These are phyloP conservation scores for Aspidapion aeneum DNA, from an alignment of 2,888 invertebrate species.

Conservation along the genomic window DNA sequence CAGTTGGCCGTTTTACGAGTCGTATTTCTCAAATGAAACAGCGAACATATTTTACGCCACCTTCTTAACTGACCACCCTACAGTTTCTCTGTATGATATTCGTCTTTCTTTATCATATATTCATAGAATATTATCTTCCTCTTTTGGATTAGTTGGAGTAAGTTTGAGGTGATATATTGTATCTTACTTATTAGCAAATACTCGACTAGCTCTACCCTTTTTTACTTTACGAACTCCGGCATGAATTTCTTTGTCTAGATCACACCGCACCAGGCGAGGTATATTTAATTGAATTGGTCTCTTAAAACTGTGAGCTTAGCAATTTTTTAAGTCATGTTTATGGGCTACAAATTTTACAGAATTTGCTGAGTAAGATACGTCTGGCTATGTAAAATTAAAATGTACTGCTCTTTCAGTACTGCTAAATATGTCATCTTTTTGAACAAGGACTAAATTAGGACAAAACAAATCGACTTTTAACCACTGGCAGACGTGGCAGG, in stretches of 20 bases:
- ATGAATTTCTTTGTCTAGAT: too few species aligned
- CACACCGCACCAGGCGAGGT: too few species aligned
- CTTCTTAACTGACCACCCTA: neutral
- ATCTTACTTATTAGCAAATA: too few species aligned
- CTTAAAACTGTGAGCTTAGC: neutral
- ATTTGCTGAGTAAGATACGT: too few species aligned
- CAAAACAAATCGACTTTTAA: too few species aligned
- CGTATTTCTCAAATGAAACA: neutral
- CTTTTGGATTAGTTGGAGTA: neutral
- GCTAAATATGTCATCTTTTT: too few species aligned
- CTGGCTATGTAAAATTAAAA: too few species aligned
- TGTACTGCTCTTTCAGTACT: too few species aligned
- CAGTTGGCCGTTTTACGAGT: constrained; percentile 4
- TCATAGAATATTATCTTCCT: neutral
- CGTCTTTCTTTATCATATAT: neutral
- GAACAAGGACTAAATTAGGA: too few species aligned
- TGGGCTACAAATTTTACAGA: neutral
- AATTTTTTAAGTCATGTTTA: neutral
- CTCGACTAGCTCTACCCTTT: too few species aligned
- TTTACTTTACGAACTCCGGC: too few species aligned
- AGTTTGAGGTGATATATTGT: neutral
- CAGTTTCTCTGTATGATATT: neutral
- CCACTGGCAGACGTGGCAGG: too few species aligned
- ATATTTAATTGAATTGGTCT: neutral
- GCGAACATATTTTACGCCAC: neutral